Evolutionary conservation across 1,140 invertebrate species (phyloP).

Genomic region (Archivesica marissinica): DNA sequence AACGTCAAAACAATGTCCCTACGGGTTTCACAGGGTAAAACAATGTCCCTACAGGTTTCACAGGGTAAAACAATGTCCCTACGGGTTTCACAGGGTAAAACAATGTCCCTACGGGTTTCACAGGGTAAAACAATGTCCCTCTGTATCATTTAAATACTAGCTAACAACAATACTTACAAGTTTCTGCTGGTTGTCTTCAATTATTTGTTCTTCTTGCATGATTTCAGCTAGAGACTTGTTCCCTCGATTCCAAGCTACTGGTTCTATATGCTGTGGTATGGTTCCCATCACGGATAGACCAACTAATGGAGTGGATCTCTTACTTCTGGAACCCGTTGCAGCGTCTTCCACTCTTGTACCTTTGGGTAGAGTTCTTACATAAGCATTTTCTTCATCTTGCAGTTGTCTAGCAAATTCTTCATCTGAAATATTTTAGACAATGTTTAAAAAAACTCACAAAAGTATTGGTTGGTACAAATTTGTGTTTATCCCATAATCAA

Average conservation of each 20-base stretch:
- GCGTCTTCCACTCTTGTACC: neutral
- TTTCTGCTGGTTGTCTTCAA: slow-evolving; percentile 78
- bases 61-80: too few relatives aligned
- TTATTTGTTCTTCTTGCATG: slow-evolving; percentile 89
- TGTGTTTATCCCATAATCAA: too few relatives aligned
- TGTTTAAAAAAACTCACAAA: too few relatives aligned
- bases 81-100: too few relatives aligned
- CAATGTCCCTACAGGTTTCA: too few relatives aligned
- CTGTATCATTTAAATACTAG: too few relatives aligned
- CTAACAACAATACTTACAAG: slow-evolving; percentile 74
- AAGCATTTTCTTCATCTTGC: slow-evolving; percentile 73
- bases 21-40: too few relatives aligned
- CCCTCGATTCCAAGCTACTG: slow-evolving; percentile 52
- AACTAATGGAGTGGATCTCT: slow-evolving; percentile 1
- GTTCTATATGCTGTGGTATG: slow-evolving; percentile 8
- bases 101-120: too few relatives aligned
- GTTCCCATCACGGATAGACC: slow-evolving; percentile 34
- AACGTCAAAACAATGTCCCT: too few relatives aligned
- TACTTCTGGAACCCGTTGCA: neutral
- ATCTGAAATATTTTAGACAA: too few relatives aligned
- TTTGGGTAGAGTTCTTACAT: neutral
- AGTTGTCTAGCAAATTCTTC: slow-evolving; percentile 73
- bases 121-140: neutral
- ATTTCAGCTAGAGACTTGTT: slow-evolving; percentile 85
- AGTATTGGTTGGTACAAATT: too few relatives aligned